Conservation (phyloP, 2,113 vertebrate species). For the Tragulus kanchil region DNA sequence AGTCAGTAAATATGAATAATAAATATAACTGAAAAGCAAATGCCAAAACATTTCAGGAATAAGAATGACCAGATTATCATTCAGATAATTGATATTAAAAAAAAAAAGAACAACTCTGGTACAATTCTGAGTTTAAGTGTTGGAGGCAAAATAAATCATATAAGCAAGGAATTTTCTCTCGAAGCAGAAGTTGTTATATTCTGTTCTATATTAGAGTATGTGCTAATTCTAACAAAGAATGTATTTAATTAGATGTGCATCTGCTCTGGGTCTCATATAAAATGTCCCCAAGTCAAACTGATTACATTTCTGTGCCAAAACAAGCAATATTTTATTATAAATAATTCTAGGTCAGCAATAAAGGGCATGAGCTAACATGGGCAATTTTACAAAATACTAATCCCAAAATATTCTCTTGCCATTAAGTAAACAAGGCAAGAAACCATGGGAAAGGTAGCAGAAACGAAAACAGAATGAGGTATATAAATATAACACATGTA, state of each 20-base stretch:
- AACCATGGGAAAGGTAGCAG: constrained; percentile 56
- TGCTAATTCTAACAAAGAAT: constrained; percentile 37
- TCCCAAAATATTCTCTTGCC: background rate
- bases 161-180: background rate
- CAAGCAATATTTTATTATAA: constrained; percentile 62
- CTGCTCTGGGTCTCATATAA: background rate
- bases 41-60: constrained; percentile 8
- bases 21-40: background rate
- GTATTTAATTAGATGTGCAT: constrained; percentile 21
- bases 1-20: constrained; percentile 5
- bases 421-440: constrained; percentile 56
- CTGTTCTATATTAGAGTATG: background rate
- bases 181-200: background rate
- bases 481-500: background rate
- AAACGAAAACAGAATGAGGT: constrained; percentile 29
- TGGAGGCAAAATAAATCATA: background rate
- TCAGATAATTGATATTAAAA: background rate
- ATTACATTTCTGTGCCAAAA: constrained; percentile 53
- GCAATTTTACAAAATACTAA: constrained; percentile 49
- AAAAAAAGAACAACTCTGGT: background rate
- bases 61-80: background rate
- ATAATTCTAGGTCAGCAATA: constrained; percentile 33
- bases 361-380: constrained; percentile 20
- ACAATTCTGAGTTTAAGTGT: background rate
- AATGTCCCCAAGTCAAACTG: background rate